A percentile compares a stretch with the other conserved stretches of the same genome.
Conservation (phyloP, 2,888 invertebrate genomes). For the Flexamia atlantica region DNA sequence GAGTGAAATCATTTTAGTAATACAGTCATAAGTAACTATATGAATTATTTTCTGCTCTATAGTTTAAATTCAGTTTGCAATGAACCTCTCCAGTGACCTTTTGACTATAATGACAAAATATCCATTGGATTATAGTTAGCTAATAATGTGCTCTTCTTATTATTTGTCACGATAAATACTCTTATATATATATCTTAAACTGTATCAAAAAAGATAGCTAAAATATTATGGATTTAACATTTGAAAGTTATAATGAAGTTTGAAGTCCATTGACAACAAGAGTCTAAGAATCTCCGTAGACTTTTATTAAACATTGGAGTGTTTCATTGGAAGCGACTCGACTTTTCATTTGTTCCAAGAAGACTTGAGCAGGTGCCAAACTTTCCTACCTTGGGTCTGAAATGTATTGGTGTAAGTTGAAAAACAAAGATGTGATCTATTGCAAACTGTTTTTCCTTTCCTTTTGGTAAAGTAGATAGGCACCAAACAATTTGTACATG, state of each 20-base stretch:
- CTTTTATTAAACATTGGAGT: conserved; percentile 1
- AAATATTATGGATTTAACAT: not conserved
- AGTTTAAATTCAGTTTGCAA: too few relatives aligned
- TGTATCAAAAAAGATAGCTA: too few relatives aligned
- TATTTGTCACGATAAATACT: too few relatives aligned
- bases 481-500: too few relatives aligned
- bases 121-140: too few relatives aligned
- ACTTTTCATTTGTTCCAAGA: not conserved
- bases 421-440: not conserved
- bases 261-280: not conserved
- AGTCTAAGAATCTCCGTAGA: not conserved
- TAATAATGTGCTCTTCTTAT: too few relatives aligned
- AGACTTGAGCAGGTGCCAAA: conserved; percentile 5
- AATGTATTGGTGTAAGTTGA: not conserved
- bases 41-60: too few relatives aligned
- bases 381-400: not conserved
- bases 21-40: too few relatives aligned
- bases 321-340: not conserved
- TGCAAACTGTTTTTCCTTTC: not conserved
- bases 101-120: too few relatives aligned
- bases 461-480: not conserved
- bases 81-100: too few relatives aligned
- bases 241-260: not conserved
- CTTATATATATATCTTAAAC: too few relatives aligned
- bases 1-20: too few relatives aligned